Base-by-base conservation (phyloP, 2,797 vertebrate species). In the Neomorphus geoffroyi region DNA sequence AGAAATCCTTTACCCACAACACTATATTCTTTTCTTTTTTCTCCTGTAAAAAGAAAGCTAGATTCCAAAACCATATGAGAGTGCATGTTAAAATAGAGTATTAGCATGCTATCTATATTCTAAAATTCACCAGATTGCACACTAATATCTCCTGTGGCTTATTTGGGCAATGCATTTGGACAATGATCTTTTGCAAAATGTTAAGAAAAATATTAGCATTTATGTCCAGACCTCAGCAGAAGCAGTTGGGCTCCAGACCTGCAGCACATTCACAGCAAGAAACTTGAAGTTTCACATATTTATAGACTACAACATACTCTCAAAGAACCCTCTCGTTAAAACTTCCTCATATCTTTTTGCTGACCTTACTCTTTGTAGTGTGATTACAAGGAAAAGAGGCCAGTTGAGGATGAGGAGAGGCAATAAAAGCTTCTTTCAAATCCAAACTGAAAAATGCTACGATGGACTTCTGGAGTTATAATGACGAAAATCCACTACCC, bases 41-140 rank as follows among this genome's bases (percentile, higher is more conserved):
- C 56, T 21, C 39, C 16, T 50, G n/a, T 73, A 51, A 61, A 65
- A 85, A 46, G 39, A 77, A 94, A 72, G 23, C 27, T 89, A 43
- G 13, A 28, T 92, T 92, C 60, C 37, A 90, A 71, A 93, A 88
- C 26, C 23, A 24, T 86, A 19, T 14, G 32, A 89, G 11, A 7
- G 22, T 39, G 11, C 35, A 74, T 67, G 37, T 65, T 91, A 83
- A 95, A 93, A 82, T 78, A 71, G 21, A 13, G 12, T 79, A 85
- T 86, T 82, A 92, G 8, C 56, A 64, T 64, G 56, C 7, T 88
- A 81, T 43, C 70, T 89, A 50, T 64, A 87, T 28, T 30, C 32
- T 87, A 82, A 77, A 96, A 89, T 87, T 74, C 86, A 91, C 56
- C 71, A 96, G 90, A 89, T 78, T 93, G 67, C 56, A 80, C 64